Conservation (phyloP, 64 coral and sea anemone genomes). For the Actinia tenebrosa region DNA sequence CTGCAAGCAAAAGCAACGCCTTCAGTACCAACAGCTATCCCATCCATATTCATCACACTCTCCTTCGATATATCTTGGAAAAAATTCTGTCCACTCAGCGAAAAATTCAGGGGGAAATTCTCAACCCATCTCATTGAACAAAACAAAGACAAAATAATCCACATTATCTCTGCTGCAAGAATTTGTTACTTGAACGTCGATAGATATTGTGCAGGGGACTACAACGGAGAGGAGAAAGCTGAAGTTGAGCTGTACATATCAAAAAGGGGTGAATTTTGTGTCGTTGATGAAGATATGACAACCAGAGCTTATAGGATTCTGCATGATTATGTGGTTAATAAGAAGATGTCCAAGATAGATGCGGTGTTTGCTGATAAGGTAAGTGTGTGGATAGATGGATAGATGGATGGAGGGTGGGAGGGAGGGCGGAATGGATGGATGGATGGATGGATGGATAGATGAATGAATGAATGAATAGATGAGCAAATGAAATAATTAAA, state of each 20-base stretch:
- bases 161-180: not conserved
- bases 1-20: not conserved
- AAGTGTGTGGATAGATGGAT: not conserved
- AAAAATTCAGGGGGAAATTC: not conserved
- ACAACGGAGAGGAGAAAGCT: not conserved
- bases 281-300: conserved; percentile 38
- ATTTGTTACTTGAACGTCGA: not conserved
- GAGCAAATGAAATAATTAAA: too few relatives aligned
- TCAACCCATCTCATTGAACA: conserved; percentile 10
- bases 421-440: too few relatives aligned
- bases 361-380: conserved; percentile 30
- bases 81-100: conserved; percentile 10
- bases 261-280: not conserved
- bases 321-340: conserved; percentile 31
- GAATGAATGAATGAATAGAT: too few relatives aligned
- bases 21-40: not conserved
- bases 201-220: not conserved
- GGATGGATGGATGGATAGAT: too few relatives aligned
- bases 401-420: not conserved
- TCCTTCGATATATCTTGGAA: conserved; percentile 18
- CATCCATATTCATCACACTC: not conserved
- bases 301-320: conserved; percentile 30
- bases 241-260: not conserved
- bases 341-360: conserved; percentile 34
- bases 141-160: not conserved